Conservation (phyloP, 1,140 invertebrate species). For the Zophobas atratus region DNA sequence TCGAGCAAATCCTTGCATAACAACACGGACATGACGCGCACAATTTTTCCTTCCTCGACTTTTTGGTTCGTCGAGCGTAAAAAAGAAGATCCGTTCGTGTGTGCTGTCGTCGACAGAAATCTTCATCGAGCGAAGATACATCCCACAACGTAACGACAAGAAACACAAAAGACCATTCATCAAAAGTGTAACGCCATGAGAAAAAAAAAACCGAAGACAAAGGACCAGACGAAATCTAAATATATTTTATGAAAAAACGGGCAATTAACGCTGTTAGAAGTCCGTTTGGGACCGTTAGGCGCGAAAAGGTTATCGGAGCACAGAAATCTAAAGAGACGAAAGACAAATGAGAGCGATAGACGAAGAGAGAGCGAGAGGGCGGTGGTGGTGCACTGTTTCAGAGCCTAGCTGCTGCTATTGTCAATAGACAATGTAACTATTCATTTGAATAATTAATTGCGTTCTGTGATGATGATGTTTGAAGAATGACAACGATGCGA, state of each 20-base stretch:
- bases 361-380: background rate
- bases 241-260: background rate
- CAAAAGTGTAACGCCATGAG: background rate
- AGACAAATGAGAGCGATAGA: too few relatives aligned
- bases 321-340: background rate
- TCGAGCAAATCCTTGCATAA: too few relatives aligned
- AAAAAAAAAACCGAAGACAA: background rate
- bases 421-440: slow-evolving; percentile 12
- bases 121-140: background rate
- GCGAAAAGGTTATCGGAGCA: background rate
- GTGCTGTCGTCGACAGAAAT: background rate
- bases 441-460: slow-evolving; percentile 15
- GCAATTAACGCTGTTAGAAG: slow-evolving; percentile 1
- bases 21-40: too few relatives aligned
- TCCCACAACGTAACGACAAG: background rate
- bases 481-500: slow-evolving; percentile 11
- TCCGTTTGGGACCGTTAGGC: background rate
- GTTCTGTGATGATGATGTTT: background rate
- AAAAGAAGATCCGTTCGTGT: background rate
- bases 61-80: background rate
- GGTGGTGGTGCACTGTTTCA: background rate
- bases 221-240: too few relatives aligned
- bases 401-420: background rate
- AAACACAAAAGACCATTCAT: slow-evolving; percentile 7
- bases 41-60: background rate